Conservation (phyloP, 1,140 invertebrate genomes). For the Phortica variegata region DNA sequence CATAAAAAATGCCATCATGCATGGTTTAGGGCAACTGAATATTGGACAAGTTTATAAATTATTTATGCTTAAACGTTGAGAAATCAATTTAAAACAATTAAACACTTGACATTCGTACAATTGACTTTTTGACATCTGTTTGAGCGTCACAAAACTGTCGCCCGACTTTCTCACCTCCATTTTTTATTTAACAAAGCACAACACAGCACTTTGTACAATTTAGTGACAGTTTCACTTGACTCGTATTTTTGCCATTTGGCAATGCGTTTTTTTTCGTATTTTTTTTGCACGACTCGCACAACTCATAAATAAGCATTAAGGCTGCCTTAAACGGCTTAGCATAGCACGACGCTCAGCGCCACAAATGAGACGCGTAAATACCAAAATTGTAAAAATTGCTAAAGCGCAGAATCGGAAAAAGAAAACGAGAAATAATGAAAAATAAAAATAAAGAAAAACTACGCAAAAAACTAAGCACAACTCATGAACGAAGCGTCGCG, state of each 20-base stretch:
- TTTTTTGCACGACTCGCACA: slow-evolving; percentile 17
- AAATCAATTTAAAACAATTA: slow-evolving; percentile 40
- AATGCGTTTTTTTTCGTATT: too few species aligned
- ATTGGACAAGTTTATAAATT: slow-evolving; percentile 50
- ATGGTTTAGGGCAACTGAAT: slow-evolving; percentile 10
- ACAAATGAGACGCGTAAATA: slow-evolving; percentile 39
- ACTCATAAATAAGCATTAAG: too few species aligned
- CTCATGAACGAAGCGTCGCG: too few species aligned
- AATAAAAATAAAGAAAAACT: slow-evolving; percentile 21
- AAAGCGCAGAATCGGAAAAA: slow-evolving; percentile 17
- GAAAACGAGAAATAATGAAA: background rate
- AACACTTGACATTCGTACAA: slow-evolving; percentile 29
- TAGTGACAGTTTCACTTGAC: slow-evolving; percentile 48
- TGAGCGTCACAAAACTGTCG: too few species aligned
- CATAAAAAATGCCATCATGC: too few species aligned
- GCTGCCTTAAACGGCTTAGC: too few species aligned
- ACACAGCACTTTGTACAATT: too few species aligned
- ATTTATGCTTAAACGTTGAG: slow-evolving; percentile 2
- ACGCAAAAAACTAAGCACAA: slow-evolving; percentile 19
- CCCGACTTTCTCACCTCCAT: slow-evolving; percentile 34
- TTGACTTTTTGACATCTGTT: slow-evolving; percentile 15
- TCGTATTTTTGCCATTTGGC: too few species aligned
- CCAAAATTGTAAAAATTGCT: slow-evolving; percentile 31
- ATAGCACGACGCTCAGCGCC: background rate
- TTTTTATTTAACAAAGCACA: slow-evolving; percentile 6